A percentile compares a stretch with the other conserved stretches of the same genome.
These are phyloP conservation scores for Neolamprologus caudopunctatus DNA, from an alignment of 2,113 vertebrate genomes.

Conservation along the genomic window DNA sequence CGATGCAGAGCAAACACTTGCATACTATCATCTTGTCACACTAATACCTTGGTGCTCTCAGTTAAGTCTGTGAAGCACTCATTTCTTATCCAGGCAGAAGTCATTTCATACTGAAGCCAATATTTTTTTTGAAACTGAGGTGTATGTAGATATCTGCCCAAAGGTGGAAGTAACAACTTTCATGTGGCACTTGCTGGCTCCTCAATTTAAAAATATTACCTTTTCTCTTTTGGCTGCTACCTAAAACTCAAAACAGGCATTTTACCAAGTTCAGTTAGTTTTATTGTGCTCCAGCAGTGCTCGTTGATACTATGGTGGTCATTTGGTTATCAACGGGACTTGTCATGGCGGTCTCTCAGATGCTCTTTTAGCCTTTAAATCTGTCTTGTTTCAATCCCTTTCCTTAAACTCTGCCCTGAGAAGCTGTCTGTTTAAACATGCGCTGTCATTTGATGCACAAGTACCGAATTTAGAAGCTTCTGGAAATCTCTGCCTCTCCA, in stretches of 20 bases:
- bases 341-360: not conserved
- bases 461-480: not conserved
- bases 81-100: not conserved
- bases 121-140: not conserved
- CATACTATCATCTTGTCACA: slow-evolving; percentile 1
- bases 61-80: not conserved
- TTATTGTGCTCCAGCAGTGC: not conserved
- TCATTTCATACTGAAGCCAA: not conserved
- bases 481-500: slow-evolving; percentile 32
- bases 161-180: not conserved
- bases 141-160: not conserved
- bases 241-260: not conserved
- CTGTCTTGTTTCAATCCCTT: not conserved
- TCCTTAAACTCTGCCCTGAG: not conserved
- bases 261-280: not conserved
- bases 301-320: not conserved
- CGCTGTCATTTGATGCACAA: slow-evolving; percentile 28
- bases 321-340: not conserved
- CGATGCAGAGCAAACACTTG: not conserved
- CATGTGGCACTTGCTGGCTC: not conserved
- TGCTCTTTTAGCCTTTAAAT: not conserved
- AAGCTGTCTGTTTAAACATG: slow-evolving; percentile 2
- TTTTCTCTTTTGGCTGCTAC: not conserved
- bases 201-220: not conserved
- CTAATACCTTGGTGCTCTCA: not conserved